phyloP scores from a whole-genome alignment of 2,113 vertebrate genomes.

The Percina caprodes region DNA sequence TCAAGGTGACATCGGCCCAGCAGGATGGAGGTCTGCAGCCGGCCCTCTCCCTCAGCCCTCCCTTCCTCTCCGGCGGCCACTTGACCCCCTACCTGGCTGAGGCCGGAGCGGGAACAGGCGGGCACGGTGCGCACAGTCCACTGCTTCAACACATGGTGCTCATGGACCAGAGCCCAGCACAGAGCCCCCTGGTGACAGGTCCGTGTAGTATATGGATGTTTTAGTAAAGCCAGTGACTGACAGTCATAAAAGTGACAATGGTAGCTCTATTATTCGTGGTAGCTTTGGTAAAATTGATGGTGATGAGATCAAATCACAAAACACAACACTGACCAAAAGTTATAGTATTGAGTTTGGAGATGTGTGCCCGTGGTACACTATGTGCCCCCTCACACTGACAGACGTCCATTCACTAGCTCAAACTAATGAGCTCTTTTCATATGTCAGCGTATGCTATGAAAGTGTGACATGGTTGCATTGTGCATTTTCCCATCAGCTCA shows the following conservation, averaged over 20 bases:
- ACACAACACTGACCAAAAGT: not conserved
- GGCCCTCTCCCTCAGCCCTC: constrained; percentile 86
- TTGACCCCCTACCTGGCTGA: constrained; percentile 89
- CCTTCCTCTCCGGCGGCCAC: constrained; percentile 89
- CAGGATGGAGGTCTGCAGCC: constrained; percentile 89
- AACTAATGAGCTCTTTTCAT: constrained; percentile 75
- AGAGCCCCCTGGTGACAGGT: constrained; percentile 93
- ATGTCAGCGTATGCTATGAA: constrained; percentile 55
- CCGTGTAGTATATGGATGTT: not conserved
- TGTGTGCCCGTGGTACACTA: constrained; percentile 20
- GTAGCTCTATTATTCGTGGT: no score
- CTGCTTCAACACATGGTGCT: constrained; percentile 95
- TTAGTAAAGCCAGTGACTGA: not conserved
- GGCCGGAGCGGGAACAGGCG: constrained; percentile 72
- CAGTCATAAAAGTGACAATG: not conserved
- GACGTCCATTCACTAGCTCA: constrained; percentile 71
- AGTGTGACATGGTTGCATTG: constrained; percentile 63
- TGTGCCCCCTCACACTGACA: constrained; percentile 55
- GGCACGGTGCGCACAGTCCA: constrained; percentile 88
- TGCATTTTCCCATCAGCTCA: constrained; percentile 66
- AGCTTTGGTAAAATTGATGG: not conserved
- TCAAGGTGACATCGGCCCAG: constrained; percentile 87
- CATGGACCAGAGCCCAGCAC: constrained; percentile 90
- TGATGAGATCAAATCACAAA: constrained; percentile 4
- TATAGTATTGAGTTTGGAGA: not conserved